Conservation (phyloP, 2,113 vertebrate species). For the Otis tarda region DNA sequence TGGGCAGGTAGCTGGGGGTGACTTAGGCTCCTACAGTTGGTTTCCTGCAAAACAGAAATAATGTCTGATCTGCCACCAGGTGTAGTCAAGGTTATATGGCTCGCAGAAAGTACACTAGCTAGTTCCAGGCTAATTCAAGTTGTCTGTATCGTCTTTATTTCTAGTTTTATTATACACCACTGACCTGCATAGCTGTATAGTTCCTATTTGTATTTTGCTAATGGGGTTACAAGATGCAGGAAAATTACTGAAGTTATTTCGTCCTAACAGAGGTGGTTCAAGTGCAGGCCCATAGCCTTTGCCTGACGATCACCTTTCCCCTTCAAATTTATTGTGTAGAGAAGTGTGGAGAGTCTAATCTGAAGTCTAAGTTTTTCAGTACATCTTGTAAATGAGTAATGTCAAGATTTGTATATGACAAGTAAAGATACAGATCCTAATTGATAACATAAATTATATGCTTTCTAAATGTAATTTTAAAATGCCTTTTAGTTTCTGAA, state of each 20-base stretch:
- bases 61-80: background rate
- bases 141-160: background rate
- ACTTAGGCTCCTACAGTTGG: background rate
- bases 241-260: background rate
- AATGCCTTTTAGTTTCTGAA: background rate
- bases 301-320: background rate
- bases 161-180: background rate
- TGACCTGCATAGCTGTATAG: background rate
- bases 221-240: background rate
- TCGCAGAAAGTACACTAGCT: accelerated
- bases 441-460: background rate
- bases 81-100: background rate
- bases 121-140: background rate
- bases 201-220: background rate
- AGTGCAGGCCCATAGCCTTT: background rate
- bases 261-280: background rate
- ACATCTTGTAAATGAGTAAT: background rate
- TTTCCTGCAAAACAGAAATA: background rate
- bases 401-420: background rate
- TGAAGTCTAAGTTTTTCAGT: background rate
- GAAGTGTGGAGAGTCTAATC: background rate
- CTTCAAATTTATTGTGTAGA: background rate
- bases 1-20: background rate
- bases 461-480: background rate
- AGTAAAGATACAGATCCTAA: background rate